phyloP scores from a whole-genome alignment of 2,113 vertebrate genomes.

The Manacus vitellinus region DNA sequence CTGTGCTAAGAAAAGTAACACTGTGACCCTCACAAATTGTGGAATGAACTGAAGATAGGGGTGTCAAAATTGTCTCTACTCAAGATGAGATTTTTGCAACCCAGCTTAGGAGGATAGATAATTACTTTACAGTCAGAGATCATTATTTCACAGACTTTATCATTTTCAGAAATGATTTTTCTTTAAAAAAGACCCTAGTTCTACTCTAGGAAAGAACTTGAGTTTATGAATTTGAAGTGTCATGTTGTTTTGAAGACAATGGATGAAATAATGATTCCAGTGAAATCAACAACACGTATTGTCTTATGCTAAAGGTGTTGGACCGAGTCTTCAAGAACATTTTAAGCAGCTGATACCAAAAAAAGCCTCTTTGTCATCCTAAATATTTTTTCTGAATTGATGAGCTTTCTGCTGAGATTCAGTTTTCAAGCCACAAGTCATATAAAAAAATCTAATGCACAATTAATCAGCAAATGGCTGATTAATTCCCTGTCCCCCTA shows the following conservation, averaged over 20 bases:
- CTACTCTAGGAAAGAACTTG: background rate
- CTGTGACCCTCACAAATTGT: background rate
- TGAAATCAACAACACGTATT: background rate
- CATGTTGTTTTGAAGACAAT: background rate
- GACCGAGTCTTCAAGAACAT: background rate
- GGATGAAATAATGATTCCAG: background rate
- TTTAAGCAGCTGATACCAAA: background rate
- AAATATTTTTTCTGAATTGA: background rate
- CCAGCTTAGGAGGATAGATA: background rate
- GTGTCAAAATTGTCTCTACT: background rate
- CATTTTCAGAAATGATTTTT: background rate
- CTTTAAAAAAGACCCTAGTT: background rate
- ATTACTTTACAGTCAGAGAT: background rate
- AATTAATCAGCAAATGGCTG: background rate
- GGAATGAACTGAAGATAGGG: background rate
- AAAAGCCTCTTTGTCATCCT: background rate
- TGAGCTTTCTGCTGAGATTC: background rate
- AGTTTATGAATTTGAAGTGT: background rate
- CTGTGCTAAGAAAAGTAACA: background rate
- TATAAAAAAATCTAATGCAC: background rate
- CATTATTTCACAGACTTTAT: background rate
- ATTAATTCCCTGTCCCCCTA: background rate
- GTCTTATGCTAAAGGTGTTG: background rate
- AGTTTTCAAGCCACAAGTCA: background rate
- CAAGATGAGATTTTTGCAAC: background rate